Conservation (phyloP, 2,113 vertebrate genomes). For the Suricata suricatta region DNA sequence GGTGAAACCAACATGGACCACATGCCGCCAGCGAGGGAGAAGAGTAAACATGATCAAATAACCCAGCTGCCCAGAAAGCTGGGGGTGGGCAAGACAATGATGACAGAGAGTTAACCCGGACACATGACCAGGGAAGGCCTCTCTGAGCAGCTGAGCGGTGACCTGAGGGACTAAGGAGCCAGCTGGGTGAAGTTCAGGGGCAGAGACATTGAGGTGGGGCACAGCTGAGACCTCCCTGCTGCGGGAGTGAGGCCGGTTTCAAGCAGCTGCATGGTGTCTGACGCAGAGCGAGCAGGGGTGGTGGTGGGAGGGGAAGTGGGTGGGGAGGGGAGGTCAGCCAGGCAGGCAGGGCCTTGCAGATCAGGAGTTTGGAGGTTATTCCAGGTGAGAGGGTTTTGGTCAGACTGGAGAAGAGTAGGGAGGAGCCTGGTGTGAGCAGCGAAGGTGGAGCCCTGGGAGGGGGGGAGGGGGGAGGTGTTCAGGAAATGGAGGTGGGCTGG, state of each 20-base stretch:
- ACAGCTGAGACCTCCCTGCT: background rate
- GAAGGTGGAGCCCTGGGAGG: background rate
- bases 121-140: background rate
- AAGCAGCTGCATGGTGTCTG: background rate
- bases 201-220: background rate
- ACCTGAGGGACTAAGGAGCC: background rate
- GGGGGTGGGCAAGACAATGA: too few relatives aligned
- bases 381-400: background rate
- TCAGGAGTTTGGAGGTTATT: background rate
- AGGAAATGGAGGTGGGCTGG: background rate
- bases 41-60: background rate
- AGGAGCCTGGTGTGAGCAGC: background rate
- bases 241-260: background rate
- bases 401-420: background rate
- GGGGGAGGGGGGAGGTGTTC: rapidly evolving
- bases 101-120: background rate
- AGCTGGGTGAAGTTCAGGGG: background rate
- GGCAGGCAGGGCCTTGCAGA: too few relatives aligned
- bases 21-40: background rate
- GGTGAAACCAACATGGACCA: background rate
- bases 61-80: background rate
- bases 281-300: rapidly evolving
- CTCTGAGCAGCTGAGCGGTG: background rate
- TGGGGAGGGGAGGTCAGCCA: background rate
- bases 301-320: rapidly evolving